Evolutionary conservation across 2,113 vertebrate genomes (phyloP), one percentile per base, ranked within the genome.

Genomic region (Todiramphus saurophagus): DNA sequence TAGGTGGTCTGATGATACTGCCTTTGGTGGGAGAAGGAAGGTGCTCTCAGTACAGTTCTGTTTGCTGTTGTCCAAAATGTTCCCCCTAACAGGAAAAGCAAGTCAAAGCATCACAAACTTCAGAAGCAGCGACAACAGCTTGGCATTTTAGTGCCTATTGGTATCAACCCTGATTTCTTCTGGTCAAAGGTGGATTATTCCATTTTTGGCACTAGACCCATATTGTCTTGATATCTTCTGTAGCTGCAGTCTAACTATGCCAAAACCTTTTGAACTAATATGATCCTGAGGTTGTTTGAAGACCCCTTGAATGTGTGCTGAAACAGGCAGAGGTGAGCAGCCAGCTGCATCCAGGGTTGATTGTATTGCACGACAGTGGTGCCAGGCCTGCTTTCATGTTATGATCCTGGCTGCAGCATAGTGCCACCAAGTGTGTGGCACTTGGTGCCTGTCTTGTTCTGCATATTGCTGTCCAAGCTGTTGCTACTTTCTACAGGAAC

Each of bases 401-500:
- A 4, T 31, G 15, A 35, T 77, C 41, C 66, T 82, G 78, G 12
- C 70, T 92, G 70, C 30, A 64, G 62, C 67, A 83, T 78, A 94
- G 78, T 97, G 96, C 92, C 82, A 90, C 84, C 88, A 93, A 76
- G 92, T 5, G 53, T 82, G 84, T 72, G 85, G 14, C 44, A 62
- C 31, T 73, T 11, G 11, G 7, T 87, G 39, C 43, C 48, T 39
- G 37, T 81, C 31, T 74, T 81, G 37, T 37, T 87, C 16, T 87
- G 16, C 25, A 4, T n/a, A 2, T 35, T 67, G 10, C 43, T 76
- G 0, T 68, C 27, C 4, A 43, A 53, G 27, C 31, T 1, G 1
- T 21, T 72, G 53, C 43, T 86, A 24, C 44, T 89, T 86, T 73
- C 59, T 56, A 4, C 7, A 56, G n/a, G 30, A 64, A 33, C 19